These are phyloP conservation scores for Asteroscopus sphinx DNA, from an alignment of 2,888 invertebrate genomes.

Conservation along the genomic window DNA sequence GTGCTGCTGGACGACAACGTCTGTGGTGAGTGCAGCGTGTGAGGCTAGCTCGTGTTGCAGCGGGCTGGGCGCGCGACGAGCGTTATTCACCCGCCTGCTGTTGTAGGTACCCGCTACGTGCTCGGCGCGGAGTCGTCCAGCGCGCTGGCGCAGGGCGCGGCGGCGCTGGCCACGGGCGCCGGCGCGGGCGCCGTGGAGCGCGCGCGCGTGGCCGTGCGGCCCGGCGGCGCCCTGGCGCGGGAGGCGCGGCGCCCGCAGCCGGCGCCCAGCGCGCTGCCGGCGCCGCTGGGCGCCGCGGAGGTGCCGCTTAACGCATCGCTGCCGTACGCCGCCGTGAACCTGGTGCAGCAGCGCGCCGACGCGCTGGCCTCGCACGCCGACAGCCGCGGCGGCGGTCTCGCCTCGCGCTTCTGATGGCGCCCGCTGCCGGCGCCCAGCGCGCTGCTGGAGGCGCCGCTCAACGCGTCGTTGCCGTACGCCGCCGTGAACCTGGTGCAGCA, in stretches of 20 bases:
- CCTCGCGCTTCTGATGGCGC: slow-evolving; percentile 87
- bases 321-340: slow-evolving; percentile 91
- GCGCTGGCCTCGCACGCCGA: slow-evolving; percentile 73
- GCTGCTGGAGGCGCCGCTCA: slow-evolving; percentile 24
- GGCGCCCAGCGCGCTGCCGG: slow-evolving; percentile 50
- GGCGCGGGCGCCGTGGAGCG: slow-evolving; percentile 64
- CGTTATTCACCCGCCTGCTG: background rate
- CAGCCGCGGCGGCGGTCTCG: slow-evolving; percentile 55
- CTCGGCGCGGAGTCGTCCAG: slow-evolving; percentile 76
- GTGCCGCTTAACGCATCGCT: slow-evolving; percentile 49
- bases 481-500: slow-evolving; percentile 93
- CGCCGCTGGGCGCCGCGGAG: no score
- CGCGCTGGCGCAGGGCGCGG: slow-evolving; percentile 61
- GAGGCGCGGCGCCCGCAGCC: slow-evolving; percentile 58
- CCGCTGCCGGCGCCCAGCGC: slow-evolving; percentile 55
- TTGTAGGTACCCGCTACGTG: slow-evolving; percentile 78
- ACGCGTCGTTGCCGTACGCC: slow-evolving; percentile 79
- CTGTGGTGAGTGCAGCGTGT: slow-evolving; percentile 76
- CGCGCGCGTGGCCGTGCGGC: slow-evolving; percentile 59
- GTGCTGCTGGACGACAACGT: slow-evolving; percentile 72
- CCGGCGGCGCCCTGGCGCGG: slow-evolving; percentile 54
- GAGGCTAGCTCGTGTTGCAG: no score
- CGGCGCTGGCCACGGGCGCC: slow-evolving; percentile 59
- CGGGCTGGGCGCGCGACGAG: no score
- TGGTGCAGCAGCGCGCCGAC: slow-evolving; percentile 91